Percentiles rank a stretch among this genome's conserved stretches.
Conservation (phyloP, 2,113 vertebrate species). For the Passer domesticus region DNA sequence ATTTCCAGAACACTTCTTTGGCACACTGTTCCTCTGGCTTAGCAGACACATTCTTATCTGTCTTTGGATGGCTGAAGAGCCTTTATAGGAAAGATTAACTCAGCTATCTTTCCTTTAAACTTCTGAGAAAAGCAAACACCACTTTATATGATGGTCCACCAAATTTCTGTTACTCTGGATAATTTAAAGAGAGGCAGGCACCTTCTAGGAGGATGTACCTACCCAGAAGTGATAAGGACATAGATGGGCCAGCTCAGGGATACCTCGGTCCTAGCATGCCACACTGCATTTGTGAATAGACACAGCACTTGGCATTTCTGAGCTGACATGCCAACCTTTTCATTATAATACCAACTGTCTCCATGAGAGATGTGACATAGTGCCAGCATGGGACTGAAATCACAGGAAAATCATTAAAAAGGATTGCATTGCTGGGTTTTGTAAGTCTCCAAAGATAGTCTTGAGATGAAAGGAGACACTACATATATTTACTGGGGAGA, state of each 20-base stretch:
- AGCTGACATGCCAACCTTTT: not conserved
- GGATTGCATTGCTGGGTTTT: not conserved
- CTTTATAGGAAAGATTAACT: conserved; percentile 16
- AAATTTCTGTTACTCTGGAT: not conserved
- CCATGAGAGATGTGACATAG: not conserved
- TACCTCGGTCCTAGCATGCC: not conserved
- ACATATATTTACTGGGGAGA: not conserved
- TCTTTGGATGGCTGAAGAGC: not conserved
- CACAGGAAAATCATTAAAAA: not conserved
- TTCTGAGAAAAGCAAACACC: not conserved
- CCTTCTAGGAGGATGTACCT: not conserved
- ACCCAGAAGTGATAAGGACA: not conserved
- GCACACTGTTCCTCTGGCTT: not conserved
- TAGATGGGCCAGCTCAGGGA: not conserved
- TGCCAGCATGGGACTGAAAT: not conserved
- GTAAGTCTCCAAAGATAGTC: not conserved
- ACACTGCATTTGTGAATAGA: not conserved
- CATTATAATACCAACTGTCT: not conserved
- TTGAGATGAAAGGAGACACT: not conserved
- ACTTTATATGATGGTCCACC: not conserved
- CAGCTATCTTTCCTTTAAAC: not conserved
- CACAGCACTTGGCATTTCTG: not conserved
- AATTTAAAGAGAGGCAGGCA: not conserved
- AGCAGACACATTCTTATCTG: not conserved
- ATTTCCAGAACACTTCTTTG: not conserved